Base-by-base conservation (phyloP, 2,797 vertebrate species). In the Halcyon chelicuti region DNA sequence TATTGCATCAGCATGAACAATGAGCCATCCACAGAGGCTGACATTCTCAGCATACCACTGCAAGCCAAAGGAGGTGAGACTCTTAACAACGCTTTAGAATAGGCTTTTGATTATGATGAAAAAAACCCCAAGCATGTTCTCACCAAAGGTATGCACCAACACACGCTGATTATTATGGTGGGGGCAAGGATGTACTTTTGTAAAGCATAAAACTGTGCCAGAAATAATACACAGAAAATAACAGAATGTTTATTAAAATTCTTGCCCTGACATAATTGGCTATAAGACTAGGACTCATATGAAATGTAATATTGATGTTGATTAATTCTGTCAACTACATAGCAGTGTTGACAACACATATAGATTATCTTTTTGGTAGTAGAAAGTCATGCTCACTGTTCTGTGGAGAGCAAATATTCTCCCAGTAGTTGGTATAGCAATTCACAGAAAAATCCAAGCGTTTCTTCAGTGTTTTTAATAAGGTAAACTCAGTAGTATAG, bases 11-110 rank as follows among this genome's bases (percentile, higher is more conserved):
- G 63, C 79, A 25, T 49, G 88, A 97, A 96, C 96, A 94, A 96
- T 92, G 90, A 96, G 78, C 83, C 90, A 49, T 95, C 81, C 65
- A 92, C 94, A 33, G 96, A 96, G 65, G 92, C 97, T 58, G 95
- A 89, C 97, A 98, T 98, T 98, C 97, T 96, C 93, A 63, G 95
- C 97, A 97, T 98, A 98, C 98, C 98, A 96, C 78, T 96, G 95
- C 93, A 95, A 94, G 83, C 96, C 88, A 89, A 96, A 95, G 87
- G 84, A 98, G 98, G 98, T 98, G 97, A 98, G 98, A 77, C 83
- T 95, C 88, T 89, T 94, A 96, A 96, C 60, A 90, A 58, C 58
- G 74, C 88, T 95, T 87, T 73, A 86, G 75, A 97, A 95, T 60
- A 71, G 90, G 52, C 88, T 97, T 97, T 96, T 94, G 93, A 94